These are phyloP conservation scores for Psammodynastes pulverulentus DNA, from an alignment of 2,113 vertebrate genomes.

Conservation along the genomic window DNA sequence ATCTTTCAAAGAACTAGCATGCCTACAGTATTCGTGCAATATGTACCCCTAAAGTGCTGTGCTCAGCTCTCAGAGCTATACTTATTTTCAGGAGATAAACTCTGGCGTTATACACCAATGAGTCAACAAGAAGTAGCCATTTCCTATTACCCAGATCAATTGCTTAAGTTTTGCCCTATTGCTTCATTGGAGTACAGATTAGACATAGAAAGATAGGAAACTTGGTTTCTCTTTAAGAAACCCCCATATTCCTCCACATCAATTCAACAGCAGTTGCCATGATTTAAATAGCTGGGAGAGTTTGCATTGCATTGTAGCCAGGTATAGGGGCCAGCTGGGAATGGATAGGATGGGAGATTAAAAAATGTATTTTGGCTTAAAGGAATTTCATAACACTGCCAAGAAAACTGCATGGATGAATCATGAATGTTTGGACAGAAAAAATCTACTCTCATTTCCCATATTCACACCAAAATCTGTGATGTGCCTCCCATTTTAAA, in stretches of 20 bases:
- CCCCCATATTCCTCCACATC: neutral
- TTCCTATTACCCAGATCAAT: neutral
- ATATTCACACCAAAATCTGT: neutral
- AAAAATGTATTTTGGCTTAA: neutral
- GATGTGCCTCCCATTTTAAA: neutral
- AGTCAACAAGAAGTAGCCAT: neutral
- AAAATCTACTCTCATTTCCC: neutral
- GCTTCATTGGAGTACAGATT: neutral
- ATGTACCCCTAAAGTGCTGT: neutral
- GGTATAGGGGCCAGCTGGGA: neutral
- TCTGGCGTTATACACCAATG: neutral
- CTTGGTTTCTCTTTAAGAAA: neutral
- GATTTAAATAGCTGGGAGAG: neutral
- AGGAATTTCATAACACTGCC: neutral
- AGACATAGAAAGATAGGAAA: neutral
- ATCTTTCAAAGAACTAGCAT: neutral
- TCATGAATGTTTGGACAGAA: neutral
- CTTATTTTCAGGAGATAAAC: neutral
- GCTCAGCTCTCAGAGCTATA: neutral
- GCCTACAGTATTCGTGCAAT: neutral
- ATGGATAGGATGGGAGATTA: neutral
- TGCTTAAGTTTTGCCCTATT: neutral
- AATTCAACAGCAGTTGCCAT: neutral
- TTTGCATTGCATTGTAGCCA: neutral
- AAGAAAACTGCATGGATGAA: neutral